Base-by-base conservation (phyloP, 2,797 vertebrate genomes). In the Thaleichthys pacificus region DNA sequence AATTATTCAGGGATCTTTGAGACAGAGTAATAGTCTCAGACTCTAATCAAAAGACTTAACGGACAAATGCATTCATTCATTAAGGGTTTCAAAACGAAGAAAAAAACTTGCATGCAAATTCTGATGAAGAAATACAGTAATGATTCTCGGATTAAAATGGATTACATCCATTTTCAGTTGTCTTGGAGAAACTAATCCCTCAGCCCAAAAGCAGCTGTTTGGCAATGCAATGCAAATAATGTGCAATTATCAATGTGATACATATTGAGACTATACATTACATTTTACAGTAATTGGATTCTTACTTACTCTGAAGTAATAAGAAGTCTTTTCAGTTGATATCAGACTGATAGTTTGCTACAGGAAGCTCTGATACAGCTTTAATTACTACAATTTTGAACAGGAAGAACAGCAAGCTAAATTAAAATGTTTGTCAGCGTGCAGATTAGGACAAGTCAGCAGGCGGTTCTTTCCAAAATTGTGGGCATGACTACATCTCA, bases 231-330 rank as follows among this genome's bases (percentile, higher is more conserved):
- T 32, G 42, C 42, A 57, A 56, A 24, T 66, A 19, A 75, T 2
- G 42, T 74, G 69, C 72, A 72, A 79, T 81, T 51, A 74, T 64
- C 69, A 77, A 71, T 62, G 77, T 66, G 30, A 80, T 38, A 69
- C 22, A 81, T 67, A 72, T 26, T 42, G 21, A 30, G 26, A 71
- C 60, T 64, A 66, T 60, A 72, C 26, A 56, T 28, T 19, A 61
- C 60, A 72, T 19, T 73, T 58, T 49, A 79, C 63, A 80, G 26
- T 69, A 77, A 66, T 35, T 71, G 15, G 61, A 66, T 5, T 22
- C 12, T 42, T 42, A n/a, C 12, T 42, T 42, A 21, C 1, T 63
- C 6, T 60, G 68, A 64, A 32, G 24, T 42, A 66, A 38, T 68
- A 24, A 30, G 6, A 9, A 12, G 1, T 5, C 0, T 69, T 70